Base-by-base conservation (phyloP, 2,113 vertebrate genomes). In the Motacilla tschutschensis region DNA sequence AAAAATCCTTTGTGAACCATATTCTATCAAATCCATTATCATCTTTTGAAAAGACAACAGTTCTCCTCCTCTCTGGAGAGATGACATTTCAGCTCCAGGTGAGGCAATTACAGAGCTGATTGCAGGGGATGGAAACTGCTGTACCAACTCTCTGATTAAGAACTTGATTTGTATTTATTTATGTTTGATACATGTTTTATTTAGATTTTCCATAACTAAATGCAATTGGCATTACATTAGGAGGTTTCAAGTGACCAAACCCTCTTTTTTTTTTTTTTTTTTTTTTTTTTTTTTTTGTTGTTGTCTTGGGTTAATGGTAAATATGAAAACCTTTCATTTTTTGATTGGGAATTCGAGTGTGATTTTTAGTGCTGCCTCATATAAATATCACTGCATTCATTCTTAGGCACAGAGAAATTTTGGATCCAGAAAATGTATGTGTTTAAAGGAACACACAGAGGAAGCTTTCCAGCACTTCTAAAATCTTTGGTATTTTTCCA, bases 101-200 rank as follows among this genome's bases (percentile, higher is more conserved):
- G 78, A 95, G 71, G 83, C 65, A 94, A 94, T 95, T 95, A 91
- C 58, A 67, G 79, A 85, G 65, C 44, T 95, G 92, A 96, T 94
- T 95, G 85, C 88, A 85, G 86, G 83, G 91, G 85, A 83, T 73
- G 86, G 86, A 81, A 94, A 59, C 48, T 62, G 85, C 88, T 69
- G 18, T 62, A 91, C 44, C 62, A 89, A 92, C 62, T 92, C 83
- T 43, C 86, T 88, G 83, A 93, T 90, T 90, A 93, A 87, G 67
- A 94, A 70, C 58, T 79, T 85, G 87, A 94, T 91, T 88, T 86
- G 54, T 88, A 91, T 96, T 95, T 95, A 90, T 88, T 90, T 95
- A 76, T 81, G 50, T 90, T 87, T 91, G 64, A 87, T 79, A 59
- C 47, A 20, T 69, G 33, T 89, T 92, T 96, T 83, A 92, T 93